phyloP scores from a whole-genome alignment of 2,888 invertebrate species.

The Elaeidobius kamerunicus region DNA sequence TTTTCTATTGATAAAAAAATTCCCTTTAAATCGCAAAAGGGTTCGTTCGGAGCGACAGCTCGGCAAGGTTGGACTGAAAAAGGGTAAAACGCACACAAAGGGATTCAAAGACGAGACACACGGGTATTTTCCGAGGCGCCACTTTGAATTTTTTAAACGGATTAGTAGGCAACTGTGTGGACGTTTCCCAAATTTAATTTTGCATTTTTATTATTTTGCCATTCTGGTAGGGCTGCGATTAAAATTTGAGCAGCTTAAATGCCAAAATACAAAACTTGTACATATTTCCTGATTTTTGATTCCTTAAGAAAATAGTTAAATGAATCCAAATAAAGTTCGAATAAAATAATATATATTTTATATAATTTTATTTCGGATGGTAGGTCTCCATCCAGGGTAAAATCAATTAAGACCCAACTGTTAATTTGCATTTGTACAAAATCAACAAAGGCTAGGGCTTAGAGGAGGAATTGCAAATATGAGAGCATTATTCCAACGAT shows the following conservation, averaged over 20 bases:
- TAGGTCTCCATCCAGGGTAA: too few relatives aligned
- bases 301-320: neutral
- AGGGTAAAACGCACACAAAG: constrained; percentile 79
- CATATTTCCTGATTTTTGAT: neutral
- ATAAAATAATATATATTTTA: neutral
- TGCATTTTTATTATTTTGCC: constrained; percentile 26
- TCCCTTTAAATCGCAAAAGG: constrained; percentile 27
- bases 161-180: constrained; percentile 27
- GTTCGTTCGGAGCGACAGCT: constrained; percentile 47
- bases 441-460: too few relatives aligned
- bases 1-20: constrained; percentile 26
- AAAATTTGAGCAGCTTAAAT: constrained; percentile 23
- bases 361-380: too few relatives aligned
- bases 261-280: neutral
- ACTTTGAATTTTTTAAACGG: constrained; percentile 32
- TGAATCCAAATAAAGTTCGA: too few relatives aligned
- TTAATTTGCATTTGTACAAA: too few relatives aligned
- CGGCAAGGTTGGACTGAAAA: constrained; percentile 47
- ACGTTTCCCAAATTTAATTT: constrained; percentile 25
- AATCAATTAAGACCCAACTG: too few relatives aligned
- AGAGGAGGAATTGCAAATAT: too few relatives aligned
- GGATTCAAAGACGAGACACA: constrained; percentile 79
- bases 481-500: too few relatives aligned
- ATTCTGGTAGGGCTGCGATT: constrained; percentile 14
- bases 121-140: constrained; percentile 55